phyloP scores from a whole-genome alignment of 92 coral and sea anemone species.

The Plumapathes pennacea region DNA sequence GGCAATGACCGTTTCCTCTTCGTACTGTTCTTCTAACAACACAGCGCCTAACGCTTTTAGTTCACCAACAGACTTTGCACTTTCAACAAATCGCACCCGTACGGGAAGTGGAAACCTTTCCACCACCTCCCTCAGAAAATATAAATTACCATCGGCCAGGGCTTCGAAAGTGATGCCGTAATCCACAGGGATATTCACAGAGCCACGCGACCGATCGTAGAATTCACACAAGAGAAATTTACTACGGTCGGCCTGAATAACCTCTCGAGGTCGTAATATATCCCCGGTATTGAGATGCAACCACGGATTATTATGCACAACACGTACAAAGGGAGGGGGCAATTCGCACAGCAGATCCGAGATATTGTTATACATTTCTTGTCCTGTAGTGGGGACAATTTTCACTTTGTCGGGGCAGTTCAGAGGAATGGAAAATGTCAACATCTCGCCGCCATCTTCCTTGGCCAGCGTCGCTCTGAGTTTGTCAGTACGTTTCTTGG shows the following conservation, averaged over 20 bases:
- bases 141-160: neutral
- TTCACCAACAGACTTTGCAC: constrained; percentile 1
- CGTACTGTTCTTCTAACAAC: constrained; percentile 21
- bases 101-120: constrained; percentile 21
- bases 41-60: constrained; percentile 41
- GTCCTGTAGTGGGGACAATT: constrained; percentile 1
- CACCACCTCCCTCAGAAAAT: constrained; percentile 15
- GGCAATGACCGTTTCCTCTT: constrained; percentile 23
- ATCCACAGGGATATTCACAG: constrained; percentile 24
- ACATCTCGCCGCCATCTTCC: too few relatives aligned
- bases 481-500: constrained; percentile 36
- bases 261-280: constrained; percentile 17
- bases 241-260: constrained; percentile 6
- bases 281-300: constrained; percentile 43
- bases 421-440: constrained; percentile 21
- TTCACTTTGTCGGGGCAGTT: constrained; percentile 30
- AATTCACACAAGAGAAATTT: constrained; percentile 34
- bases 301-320: constrained; percentile 41
- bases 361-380: constrained; percentile 30
- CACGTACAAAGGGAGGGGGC: constrained; percentile 17
- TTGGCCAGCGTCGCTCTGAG: constrained; percentile 5
- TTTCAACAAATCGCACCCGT: constrained; percentile 23
- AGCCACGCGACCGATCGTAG: constrained; percentile 1
- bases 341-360: constrained; percentile 18
- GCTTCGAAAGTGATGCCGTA: constrained; percentile 35